Base-by-base conservation (phyloP, 2,888 invertebrate genomes). In the Amiota mariae region DNA sequence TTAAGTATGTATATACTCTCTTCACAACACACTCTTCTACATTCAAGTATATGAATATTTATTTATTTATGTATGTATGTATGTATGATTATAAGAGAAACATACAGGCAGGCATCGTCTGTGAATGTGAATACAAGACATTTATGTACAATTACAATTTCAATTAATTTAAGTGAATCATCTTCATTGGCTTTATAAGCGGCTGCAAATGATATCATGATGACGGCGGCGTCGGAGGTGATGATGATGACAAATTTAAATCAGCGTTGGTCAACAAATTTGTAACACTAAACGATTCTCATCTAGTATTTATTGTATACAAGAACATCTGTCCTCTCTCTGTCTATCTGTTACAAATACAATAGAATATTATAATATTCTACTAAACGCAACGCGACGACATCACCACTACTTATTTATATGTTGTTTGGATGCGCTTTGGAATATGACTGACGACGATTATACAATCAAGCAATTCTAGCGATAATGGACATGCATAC, bases 201-300 rank as follows among this genome's bases (percentile, higher is more conserved):
- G 12, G 20, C 59, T 48, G 66, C 66, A 49, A 13, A 68, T 68
- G 67, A 68, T 68, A 68, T 68, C 67, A 68, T 68, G 67, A 13
- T 54, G 20, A 18, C 20, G 20, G 13, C n/a, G n/a, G 57, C 57
- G n/a, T 15, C 57, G 57, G 18, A 6, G 59, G n/a, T 10, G 48
- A 12, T 68, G 67, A 54, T 68, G 51, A 68, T 36, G 67, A 68
- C 24, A 24, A 54, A 54, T 48, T 18, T 68, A 54, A 24, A 36
- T 36, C 36, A 20, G n/a, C 15, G 48, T 48, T 68, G 67, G 67
- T 54, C 67, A 68, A 68, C 54, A 68, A 68, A 24, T 68, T 68
- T 48, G 49, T 68, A 36, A 24, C 54, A 66, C 71, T 59, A 70
- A 89, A 49, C 63, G 61, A 63, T 51, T 71, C 71, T 49, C 12